These are phyloP conservation scores for Monoplex corrugatus DNA, from an alignment of 2,888 invertebrate species.

Conservation along the genomic window DNA sequence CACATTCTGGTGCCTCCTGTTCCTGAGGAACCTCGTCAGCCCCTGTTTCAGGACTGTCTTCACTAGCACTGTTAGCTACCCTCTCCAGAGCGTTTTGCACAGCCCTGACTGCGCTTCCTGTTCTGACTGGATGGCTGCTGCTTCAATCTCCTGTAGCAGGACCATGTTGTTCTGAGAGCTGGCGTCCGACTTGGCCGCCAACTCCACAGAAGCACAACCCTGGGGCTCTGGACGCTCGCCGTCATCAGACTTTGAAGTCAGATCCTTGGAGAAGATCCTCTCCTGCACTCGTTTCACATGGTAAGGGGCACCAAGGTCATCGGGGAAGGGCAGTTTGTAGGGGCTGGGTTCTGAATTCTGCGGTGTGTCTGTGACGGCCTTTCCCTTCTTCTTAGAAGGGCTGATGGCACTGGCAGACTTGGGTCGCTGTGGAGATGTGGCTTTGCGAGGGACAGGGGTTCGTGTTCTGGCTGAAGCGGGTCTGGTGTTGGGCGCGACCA, in stretches of 20 bases:
- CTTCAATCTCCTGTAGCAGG: conserved; percentile 46
- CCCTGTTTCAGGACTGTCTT: not conserved
- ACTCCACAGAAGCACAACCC: conserved; percentile 47
- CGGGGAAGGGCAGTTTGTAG: conserved; percentile 69
- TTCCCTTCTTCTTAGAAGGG: conserved; percentile 55
- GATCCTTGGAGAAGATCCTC: conserved; percentile 68
- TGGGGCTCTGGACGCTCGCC: conserved; percentile 60
- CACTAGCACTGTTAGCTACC: not conserved
- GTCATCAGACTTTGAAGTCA: conserved; percentile 50
- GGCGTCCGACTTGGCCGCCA: not conserved
- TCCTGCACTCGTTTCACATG: conserved; percentile 70
- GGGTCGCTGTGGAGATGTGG: conserved; percentile 68
- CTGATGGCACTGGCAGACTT: conserved; percentile 47
- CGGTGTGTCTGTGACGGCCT: conserved; percentile 62
- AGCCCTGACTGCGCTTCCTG: not conserved
- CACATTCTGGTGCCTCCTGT: not conserved
- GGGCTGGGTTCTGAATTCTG: conserved; percentile 58
- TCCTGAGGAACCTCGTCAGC: not conserved
- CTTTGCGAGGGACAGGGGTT: conserved; percentile 57
- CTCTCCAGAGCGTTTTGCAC: not conserved
- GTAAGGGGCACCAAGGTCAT: conserved; percentile 68
- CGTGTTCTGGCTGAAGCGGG: conserved; percentile 67
- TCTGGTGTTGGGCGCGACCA: conserved; percentile 54
- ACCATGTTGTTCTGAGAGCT: conserved; percentile 5
- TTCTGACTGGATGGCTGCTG: not conserved